Evolutionary conservation across 2,797 vertebrate species (phyloP), one percentile per base, ranked within the genome.

Genomic region (Simalia tracyae): DNA sequence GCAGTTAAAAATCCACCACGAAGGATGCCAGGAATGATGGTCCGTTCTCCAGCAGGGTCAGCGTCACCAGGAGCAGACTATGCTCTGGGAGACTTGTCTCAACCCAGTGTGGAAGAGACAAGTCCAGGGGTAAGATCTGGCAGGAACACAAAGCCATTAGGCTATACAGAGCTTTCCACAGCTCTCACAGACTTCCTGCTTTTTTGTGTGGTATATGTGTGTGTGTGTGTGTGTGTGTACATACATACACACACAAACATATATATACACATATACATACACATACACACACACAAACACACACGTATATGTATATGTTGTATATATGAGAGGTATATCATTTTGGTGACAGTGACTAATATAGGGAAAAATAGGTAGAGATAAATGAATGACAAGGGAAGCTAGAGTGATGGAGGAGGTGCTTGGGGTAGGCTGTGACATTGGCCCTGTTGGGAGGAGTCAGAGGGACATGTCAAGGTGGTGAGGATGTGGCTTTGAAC

Each of bases 1-100:
- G 98, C 98, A 95, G 97, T 98, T 96, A 99, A 98, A 98, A 98
- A 98, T 97, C 97, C 98, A 0, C 98, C 98, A 5, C 98, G 98
- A 93, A 98, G 98, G 85, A 95, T 98, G 84, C 96, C 98, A 0
- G 97, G 98, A 86, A 96, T 98, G 96, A 97, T 98, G 96, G 97
- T 98, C 94, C 98, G 98, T 87, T 98, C 98, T 17, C 98, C 98
- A 66, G 97, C 98, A 91, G 98, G 98, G 92, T 98, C 98, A 88
- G 96, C 97, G 93, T 99, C 99, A 91, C 98, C 98, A 0, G 97
- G 98, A 92, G 97, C 98, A 95, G 99, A 99, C 89, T 98, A 98
- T 96, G 96, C 98, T 88, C 96, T 98, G 66, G 98, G 97, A 87
- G 98, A 99, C 95, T 96, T 98, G 93, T 97, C 98, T 87, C 97